A percentile compares a stretch with the other conserved stretches of the same genome.
Evolutionary conservation across 2,888 invertebrate species (phyloP).

Genomic region (Ectobius pallidus): DNA sequence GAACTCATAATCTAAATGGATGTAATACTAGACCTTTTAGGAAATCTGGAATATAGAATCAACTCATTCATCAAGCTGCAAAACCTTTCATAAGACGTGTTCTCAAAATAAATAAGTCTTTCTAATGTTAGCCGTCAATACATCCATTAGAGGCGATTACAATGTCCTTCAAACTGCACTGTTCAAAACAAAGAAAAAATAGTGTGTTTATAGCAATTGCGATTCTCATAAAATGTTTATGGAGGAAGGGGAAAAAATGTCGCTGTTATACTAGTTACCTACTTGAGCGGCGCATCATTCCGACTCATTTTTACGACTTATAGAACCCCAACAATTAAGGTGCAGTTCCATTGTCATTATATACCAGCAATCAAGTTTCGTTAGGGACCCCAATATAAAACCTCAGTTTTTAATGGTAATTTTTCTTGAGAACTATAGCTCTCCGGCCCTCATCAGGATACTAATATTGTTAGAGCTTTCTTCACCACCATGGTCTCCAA

Average conservation of each 20-base stretch:
- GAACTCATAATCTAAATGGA: not conserved
- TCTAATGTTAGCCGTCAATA: not conserved
- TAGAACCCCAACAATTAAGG: not conserved
- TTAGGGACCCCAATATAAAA: not conserved
- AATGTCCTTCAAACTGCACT: not conserved
- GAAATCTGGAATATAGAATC: not conserved
- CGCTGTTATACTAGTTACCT: not conserved
- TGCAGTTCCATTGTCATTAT: not conserved
- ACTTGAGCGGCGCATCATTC: not conserved
- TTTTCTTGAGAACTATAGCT: not conserved
- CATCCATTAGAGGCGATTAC: not conserved
- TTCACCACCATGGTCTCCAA: too few species aligned
- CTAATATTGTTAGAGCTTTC: not conserved
- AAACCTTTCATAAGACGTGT: not conserved
- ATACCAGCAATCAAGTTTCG: conserved; percentile 1
- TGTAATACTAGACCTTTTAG: not conserved
- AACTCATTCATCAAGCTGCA: not conserved
- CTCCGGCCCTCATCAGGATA: not conserved
- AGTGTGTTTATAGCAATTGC: not conserved
- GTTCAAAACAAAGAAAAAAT: not conserved
- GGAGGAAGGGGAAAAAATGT: not conserved
- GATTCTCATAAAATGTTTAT: not conserved
- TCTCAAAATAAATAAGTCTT: not conserved
- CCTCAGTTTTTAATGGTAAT: not conserved
- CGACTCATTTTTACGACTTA: conserved; percentile 2